Conservation (phyloP, 1,140 invertebrate genomes). For the Lysiphlebus fabarum region DNA sequence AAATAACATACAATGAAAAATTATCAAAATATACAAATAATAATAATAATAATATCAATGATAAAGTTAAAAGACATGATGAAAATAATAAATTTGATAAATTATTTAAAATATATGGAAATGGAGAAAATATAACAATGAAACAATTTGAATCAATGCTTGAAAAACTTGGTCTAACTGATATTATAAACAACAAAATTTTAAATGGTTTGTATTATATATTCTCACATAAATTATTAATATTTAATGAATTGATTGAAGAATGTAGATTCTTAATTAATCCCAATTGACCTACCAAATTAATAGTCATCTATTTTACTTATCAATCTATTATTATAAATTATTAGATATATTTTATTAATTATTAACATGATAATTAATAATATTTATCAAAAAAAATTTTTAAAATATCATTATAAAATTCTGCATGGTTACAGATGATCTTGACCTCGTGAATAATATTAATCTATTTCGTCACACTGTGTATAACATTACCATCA, state of each 20-base stretch:
- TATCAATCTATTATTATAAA: too few species aligned
- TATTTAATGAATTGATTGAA: background rate
- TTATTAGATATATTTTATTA: too few species aligned
- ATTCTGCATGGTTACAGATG: too few species aligned
- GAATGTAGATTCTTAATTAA: too few species aligned
- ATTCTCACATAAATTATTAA: conserved; percentile 11
- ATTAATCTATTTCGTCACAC: background rate
- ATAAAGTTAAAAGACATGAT: conserved; percentile 21
- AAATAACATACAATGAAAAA: conserved; percentile 21
- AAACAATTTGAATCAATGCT: conserved; percentile 67
- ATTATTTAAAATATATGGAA: conserved; percentile 56
- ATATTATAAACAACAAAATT: conserved; percentile 43
- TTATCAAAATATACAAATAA: background rate
- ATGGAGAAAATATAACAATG: conserved; percentile 62
- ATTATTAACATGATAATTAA: too few species aligned
- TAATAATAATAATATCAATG: too few species aligned
- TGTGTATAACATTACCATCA: too few species aligned
- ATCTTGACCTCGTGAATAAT: background rate
- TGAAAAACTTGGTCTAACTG: conserved; percentile 59
- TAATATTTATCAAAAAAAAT: background rate
- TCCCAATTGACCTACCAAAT: conserved; percentile 30
- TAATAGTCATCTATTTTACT: conserved; percentile 1
- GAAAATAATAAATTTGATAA: conserved; percentile 48
- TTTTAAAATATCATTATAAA: too few species aligned
- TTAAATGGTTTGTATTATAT: background rate